Percentiles rank a stretch among this genome's conserved stretches.
Conservation (phyloP, 2,113 vertebrate species). For the Chiloscyllium plagiosum region DNA sequence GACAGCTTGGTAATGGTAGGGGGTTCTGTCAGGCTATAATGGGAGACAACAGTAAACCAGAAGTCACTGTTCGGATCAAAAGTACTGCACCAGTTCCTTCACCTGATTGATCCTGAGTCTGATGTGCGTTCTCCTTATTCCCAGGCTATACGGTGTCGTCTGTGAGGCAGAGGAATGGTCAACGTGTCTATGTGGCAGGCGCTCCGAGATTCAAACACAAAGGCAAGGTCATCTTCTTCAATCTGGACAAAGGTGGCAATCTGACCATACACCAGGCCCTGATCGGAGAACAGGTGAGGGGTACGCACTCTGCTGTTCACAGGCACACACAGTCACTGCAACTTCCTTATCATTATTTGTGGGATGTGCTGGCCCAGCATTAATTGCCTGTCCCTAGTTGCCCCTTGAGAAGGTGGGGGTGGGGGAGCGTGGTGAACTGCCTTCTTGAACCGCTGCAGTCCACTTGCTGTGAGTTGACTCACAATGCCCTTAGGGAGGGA, state of each 20-base stretch:
- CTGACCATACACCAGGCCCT: conserved; percentile 73
- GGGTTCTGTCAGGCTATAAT: no score
- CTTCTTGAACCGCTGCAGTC: no score
- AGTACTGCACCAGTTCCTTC: not conserved
- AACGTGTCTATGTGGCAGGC: conserved; percentile 69
- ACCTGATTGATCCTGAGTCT: not conserved
- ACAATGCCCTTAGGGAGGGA: no score
- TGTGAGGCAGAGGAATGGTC: conserved; percentile 63
- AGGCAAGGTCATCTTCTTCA: conserved; percentile 87
- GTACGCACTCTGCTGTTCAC: not conserved
- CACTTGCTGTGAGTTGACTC: no score
- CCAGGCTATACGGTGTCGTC: conserved; percentile 87
- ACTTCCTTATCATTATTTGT: not conserved
- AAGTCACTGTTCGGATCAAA: not conserved
- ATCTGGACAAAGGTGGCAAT: conserved; percentile 61
- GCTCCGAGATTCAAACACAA: conserved; percentile 92
- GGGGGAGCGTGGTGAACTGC: no score
- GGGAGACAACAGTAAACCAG: not conserved
- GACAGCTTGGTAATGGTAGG: not conserved
- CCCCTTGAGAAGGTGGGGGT: no score
- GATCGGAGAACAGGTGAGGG: conserved; percentile 78
- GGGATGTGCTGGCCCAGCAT: no score
- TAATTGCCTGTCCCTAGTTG: no score
- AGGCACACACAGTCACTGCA: not conserved
- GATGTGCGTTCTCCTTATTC: not conserved